Conservation (phyloP, 2,113 vertebrate species). For the Ailurus styani region DNA sequence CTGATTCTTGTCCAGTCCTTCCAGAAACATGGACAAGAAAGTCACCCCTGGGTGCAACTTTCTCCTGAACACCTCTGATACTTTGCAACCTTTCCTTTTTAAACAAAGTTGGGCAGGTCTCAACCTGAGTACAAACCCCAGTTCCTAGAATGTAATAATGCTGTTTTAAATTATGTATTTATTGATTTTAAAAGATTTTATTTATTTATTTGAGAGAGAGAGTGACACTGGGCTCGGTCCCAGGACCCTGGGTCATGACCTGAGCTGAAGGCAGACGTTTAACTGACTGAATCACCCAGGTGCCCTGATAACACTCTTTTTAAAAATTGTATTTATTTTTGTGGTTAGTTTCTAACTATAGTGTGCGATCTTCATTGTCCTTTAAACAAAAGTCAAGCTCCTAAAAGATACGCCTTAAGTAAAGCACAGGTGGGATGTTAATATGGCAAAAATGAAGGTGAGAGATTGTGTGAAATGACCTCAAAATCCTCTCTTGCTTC, state of each 20-base stretch:
- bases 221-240: not conserved
- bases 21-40: not conserved
- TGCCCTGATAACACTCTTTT: not conserved
- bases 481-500: fast-evolving
- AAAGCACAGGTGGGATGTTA: not conserved
- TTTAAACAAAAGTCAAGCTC: not conserved
- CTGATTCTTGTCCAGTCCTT: not conserved
- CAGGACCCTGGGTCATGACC: no score
- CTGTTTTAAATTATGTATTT: no score
- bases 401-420: not conserved
- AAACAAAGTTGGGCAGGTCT: not conserved
- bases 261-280: no score
- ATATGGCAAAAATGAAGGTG: not conserved
- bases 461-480: not conserved
- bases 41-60: no score
- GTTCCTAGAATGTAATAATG: not conserved
- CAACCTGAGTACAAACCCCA: not conserved
- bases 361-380: not conserved
- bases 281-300: not conserved
- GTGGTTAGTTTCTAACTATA: not conserved
- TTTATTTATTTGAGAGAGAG: not conserved
- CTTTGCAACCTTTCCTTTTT: not conserved
- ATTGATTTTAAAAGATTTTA: no score
- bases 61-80: not conserved
- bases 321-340: not conserved